Percentiles rank a stretch among this genome's conserved stretches.
These are phyloP conservation scores for Cyphomyrmex costatus DNA, from an alignment of 1,140 invertebrate genomes.

Conservation along the genomic window DNA sequence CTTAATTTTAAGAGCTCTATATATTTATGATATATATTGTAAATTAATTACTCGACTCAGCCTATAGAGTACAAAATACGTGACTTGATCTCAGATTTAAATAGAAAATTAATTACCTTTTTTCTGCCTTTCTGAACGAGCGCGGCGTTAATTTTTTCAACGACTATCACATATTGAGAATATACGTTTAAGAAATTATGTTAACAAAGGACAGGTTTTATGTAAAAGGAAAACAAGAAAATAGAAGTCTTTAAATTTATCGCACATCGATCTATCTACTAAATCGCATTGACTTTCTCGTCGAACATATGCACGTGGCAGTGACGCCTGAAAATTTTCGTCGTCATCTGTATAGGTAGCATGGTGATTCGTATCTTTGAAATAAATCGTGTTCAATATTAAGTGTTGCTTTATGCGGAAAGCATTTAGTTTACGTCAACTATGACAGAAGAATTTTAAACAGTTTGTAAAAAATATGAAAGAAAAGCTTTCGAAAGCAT, in stretches of 20 bases:
- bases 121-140: conserved; percentile 21
- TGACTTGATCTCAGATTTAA: conserved; percentile 82
- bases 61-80: conserved; percentile 83
- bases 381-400: conserved; percentile 8
- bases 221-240: background rate
- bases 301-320: background rate
- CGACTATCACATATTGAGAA: background rate
- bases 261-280: background rate
- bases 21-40: conserved; percentile 69
- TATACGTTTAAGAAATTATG: conserved; percentile 22
- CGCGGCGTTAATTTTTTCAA: conserved; percentile 41
- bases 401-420: conserved; percentile 12
- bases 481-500: conserved; percentile 10
- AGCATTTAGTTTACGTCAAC: background rate
- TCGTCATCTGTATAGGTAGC: background rate
- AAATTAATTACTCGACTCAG: conserved; percentile 77
- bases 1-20: conserved; percentile 62
- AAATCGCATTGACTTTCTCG: conserved; percentile 25
- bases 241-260: conserved; percentile 3
- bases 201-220: conserved; percentile 51
- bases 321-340: background rate
- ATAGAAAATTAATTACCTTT: conserved; percentile 69
- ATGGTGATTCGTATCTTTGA: background rate
- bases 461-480: background rate
- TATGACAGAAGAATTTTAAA: background rate